Base-by-base conservation (phyloP, 2,888 invertebrate species). In the Phortica magna region DNA sequence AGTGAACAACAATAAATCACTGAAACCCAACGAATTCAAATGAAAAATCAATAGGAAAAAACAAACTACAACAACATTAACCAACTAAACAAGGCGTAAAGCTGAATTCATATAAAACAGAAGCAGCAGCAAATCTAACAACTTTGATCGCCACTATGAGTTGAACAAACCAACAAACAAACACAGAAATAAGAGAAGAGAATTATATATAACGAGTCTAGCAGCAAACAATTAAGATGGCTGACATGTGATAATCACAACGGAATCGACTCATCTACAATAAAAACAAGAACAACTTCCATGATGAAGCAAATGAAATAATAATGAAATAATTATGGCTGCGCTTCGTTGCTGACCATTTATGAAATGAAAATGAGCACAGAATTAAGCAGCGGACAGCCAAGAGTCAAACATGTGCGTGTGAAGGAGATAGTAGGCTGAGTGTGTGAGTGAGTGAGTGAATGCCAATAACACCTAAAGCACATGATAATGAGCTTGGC, bases 151-250 rank as follows among this genome's bases (percentile, higher is more conserved):
- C 10, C n/a, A n/a, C n/a, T 17, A 41, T n/a, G 22, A 41, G 12
- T 70, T 14, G 41, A 73, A 10, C 7, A 53, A 75, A 59, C 57
- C 31, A 57, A 71, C 14, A n/a, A 55, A 64, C 64, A n/a, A 19
- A 68, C 43, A 43, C 42, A 61, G 17, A 65, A 22, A 64, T 22
- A 64, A 12, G 53, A 41, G 19, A n/a, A n/a, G 41, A 41, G 19
- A n/a, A 19, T 31, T 14, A 41, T 64, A 41, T 42, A 75, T 68
- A 48, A 31, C 88, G 85, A 88, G 88, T 85, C 87, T 87, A 87
- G 87, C 85, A 88, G 84, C 88, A 84, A 88, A 88, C 89, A 88
- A 88, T 88, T 88, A 89, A 89, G 88, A 88, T 89, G 88, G 88
- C 88, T 84, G 85, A 88, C 88, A 83, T 82, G 83, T 83, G 88